phyloP scores from a whole-genome alignment of 2,797 vertebrate genomes.

The Taeniopygia guttata region DNA sequence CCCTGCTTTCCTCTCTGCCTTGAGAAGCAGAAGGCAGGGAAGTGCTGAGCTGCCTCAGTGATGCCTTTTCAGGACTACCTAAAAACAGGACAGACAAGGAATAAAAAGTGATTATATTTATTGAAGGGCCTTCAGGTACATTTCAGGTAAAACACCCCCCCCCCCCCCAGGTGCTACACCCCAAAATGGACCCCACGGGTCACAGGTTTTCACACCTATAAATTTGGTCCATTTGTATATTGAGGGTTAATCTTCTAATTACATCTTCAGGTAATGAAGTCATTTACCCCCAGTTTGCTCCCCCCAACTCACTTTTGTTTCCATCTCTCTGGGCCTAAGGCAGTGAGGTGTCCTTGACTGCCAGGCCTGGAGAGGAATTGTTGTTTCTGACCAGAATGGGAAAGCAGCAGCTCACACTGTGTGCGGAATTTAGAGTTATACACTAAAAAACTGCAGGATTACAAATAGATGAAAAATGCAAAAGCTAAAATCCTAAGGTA shows the following conservation, averaged over 20 bases:
- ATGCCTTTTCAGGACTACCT: neutral
- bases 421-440: neutral
- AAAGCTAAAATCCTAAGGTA: neutral
- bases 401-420: neutral
- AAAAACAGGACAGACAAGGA: neutral
- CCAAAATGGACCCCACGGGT: rapidly evolving
- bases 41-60: neutral
- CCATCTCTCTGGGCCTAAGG: rapidly evolving
- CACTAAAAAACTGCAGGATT: neutral
- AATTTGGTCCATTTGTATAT: neutral
- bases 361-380: neutral
- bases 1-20: neutral
- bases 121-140: neutral
- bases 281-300: neutral
- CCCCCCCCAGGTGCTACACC: neutral
- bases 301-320: neutral
- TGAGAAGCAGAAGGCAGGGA: neutral
- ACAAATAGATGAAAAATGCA: neutral
- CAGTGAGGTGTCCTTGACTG: neutral
- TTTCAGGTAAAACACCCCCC: neutral
- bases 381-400: neutral
- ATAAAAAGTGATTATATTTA: neutral
- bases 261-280: neutral
- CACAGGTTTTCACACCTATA: neutral
- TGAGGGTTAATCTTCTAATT: neutral